These are phyloP conservation scores for Silurus aristotelis DNA, from an alignment of 2,797 vertebrate genomes.

Conservation along the genomic window DNA sequence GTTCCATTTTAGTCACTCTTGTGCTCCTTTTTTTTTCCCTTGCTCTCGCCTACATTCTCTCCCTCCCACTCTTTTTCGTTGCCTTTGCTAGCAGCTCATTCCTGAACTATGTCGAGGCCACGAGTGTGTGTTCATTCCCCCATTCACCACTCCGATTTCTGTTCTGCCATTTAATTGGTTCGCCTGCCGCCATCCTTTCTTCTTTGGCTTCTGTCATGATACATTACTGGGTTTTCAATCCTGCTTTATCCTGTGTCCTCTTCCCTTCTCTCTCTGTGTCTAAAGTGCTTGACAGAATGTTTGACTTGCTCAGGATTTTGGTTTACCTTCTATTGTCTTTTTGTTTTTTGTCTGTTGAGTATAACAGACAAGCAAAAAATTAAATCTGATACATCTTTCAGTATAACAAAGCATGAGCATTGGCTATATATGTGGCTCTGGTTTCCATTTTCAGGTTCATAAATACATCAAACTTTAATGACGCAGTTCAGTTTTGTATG, in stretches of 20 bases:
- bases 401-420: neutral
- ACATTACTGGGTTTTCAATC: too few species aligned
- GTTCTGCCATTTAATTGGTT: neutral
- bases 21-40: neutral
- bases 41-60: neutral
- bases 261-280: slow-evolving; percentile 2
- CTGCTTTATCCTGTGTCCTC: neutral
- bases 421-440: neutral
- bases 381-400: neutral
- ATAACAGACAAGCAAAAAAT: neutral
- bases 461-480: neutral
- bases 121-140: neutral
- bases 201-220: too few species aligned
- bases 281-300: neutral
- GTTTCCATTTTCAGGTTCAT: neutral
- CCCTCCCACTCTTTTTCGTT: neutral
- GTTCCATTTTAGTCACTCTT: neutral
- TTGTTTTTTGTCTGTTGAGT: neutral
- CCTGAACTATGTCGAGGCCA: neutral
- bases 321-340: slow-evolving; percentile 31
- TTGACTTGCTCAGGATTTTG: slow-evolving; percentile 37
- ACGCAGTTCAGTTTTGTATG: neutral
- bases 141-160: neutral
- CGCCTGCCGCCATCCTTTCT: too few species aligned
- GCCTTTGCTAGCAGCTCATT: neutral